phyloP scores from a whole-genome alignment of 2,888 invertebrate species.

The Chrysomela aeneicollis region DNA sequence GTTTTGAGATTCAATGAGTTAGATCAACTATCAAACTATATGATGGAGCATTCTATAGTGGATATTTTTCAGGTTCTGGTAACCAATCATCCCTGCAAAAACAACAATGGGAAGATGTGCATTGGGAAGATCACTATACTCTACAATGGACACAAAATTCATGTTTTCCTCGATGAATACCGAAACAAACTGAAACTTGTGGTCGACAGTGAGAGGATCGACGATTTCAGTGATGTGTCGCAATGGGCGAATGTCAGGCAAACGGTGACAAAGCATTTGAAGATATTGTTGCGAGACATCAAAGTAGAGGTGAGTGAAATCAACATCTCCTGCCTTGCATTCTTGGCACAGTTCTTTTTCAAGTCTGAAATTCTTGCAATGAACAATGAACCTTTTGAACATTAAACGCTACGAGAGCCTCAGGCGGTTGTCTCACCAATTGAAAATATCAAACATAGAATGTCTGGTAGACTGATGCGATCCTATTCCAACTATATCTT shows the following conservation, averaged over 20 bases:
- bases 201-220: constrained; percentile 61
- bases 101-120: constrained; percentile 67
- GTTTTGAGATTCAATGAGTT: no score
- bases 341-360: neutral
- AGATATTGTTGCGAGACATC: constrained; percentile 70
- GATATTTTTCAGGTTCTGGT: constrained; percentile 67
- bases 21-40: no score
- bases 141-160: constrained; percentile 69
- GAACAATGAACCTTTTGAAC: no score
- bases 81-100: constrained; percentile 75
- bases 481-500: no score
- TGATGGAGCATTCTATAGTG: no score
- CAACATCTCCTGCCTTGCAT: no score
- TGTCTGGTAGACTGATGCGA: no score
- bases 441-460: no score
- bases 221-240: constrained; percentile 58
- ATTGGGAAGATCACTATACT: constrained; percentile 73
- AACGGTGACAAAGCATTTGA: constrained; percentile 69
- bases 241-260: constrained; percentile 70
- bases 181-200: constrained; percentile 57
- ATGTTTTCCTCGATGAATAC: constrained; percentile 49
- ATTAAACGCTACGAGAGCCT: no score
- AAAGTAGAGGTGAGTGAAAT: constrained; percentile 70
- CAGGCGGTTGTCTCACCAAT: no score
- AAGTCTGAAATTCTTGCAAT: no score